These are phyloP conservation scores for Chionis minor DNA, from an alignment of 2,113 vertebrate species.

Conservation along the genomic window DNA sequence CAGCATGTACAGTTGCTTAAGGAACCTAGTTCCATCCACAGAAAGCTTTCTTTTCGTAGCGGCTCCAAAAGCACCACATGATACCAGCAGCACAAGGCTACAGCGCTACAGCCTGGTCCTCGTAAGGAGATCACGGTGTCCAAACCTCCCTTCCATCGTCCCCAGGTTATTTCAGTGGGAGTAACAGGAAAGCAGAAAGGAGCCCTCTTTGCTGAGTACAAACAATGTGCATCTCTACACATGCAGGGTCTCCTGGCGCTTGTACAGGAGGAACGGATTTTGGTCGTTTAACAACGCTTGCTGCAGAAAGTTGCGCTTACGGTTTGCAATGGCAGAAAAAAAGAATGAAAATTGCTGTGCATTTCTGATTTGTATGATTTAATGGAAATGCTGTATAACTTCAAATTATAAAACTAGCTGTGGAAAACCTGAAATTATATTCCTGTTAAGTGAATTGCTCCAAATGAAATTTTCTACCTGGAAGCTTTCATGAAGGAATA, in stretches of 20 bases:
- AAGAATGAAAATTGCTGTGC: background rate
- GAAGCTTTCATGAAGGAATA: background rate
- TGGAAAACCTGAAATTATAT: background rate
- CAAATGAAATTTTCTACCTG: background rate
- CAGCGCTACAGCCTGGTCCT: background rate
- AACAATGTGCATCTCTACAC: background rate
- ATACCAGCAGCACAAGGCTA: background rate
- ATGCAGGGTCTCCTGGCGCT: background rate
- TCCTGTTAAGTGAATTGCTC: background rate
- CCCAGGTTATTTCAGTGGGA: background rate
- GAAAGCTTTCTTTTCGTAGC: background rate
- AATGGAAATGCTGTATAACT: background rate
- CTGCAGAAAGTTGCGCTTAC: background rate
- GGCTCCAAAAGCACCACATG: background rate
- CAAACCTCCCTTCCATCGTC: background rate
- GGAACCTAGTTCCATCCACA: background rate
- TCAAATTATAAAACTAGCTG: background rate
- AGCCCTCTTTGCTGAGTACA: background rate
- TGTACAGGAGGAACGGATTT: background rate
- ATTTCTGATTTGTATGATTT: background rate
- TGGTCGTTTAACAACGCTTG: background rate
- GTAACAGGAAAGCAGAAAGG: background rate
- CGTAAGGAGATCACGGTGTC: rapidly evolving
- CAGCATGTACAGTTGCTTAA: background rate
- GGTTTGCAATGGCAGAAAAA: background rate